Evolutionary conservation across 1,140 invertebrate genomes (phyloP).

Genomic region (Drosophila tristis): DNA sequence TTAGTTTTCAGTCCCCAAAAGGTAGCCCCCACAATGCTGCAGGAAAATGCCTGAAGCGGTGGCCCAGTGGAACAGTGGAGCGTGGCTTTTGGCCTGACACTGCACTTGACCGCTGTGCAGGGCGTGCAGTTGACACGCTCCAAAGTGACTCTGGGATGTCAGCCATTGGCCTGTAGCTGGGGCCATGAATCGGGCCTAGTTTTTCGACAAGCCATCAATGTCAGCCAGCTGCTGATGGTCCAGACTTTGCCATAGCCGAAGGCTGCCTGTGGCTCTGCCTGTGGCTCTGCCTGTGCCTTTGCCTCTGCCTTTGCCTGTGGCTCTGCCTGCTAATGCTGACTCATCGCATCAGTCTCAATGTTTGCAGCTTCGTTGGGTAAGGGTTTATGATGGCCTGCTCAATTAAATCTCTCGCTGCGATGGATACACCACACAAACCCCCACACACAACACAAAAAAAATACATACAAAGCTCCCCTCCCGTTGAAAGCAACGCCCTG

Average conservation of each 20-base stretch:
- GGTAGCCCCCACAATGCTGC: not conserved
- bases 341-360: slow-evolving; percentile 70
- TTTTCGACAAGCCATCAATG: no score
- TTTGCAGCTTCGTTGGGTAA: slow-evolving; percentile 58
- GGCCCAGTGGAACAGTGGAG: no score
- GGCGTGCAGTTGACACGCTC: no score
- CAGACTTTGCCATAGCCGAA: no score
- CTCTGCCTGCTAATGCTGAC: slow-evolving; percentile 42
- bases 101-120: no score
- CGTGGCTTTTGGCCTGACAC: no score
- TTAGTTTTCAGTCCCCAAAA: not conserved
- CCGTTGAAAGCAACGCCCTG: slow-evolving; percentile 14
- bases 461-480: not conserved
- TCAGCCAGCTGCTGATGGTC: no score
- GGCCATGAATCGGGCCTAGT: no score
- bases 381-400: slow-evolving; percentile 72
- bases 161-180: no score
- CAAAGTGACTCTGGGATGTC: no score
- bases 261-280: not conserved
- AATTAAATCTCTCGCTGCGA: slow-evolving; percentile 71
- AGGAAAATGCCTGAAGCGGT: no score
- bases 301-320: no score
- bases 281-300: not conserved
- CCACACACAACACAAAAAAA: slow-evolving; percentile 13
- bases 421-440: slow-evolving; percentile 1